Evolutionary conservation across 37 sponge, comb jelly and placozoan species (phyloP).

Genomic region (Crambe crambe): DNA sequence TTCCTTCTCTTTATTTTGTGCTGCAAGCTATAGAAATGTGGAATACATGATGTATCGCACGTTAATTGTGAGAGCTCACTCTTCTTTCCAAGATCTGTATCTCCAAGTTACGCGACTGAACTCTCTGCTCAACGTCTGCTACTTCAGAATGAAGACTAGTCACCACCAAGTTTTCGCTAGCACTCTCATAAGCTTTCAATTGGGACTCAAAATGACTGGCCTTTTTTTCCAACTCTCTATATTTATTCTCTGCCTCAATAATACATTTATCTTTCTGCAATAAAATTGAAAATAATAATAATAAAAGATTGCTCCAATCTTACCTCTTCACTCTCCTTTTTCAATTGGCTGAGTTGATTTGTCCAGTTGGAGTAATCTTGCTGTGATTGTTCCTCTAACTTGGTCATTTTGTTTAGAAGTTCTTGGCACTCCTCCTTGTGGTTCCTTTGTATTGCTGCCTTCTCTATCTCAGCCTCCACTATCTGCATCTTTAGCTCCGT

Average conservation of each 20-base stretch:
- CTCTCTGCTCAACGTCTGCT: neutral
- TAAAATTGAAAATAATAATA: neutral
- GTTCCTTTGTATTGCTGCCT: neutral
- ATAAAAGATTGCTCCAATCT: neutral
- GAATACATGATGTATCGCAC: neutral
- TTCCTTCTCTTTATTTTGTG: constrained; percentile 1
- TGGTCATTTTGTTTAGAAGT: neutral
- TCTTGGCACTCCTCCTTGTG: neutral
- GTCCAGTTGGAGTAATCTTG: neutral
- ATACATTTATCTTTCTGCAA: constrained; percentile 2
- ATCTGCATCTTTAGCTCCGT: constrained; percentile 40
- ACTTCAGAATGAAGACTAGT: neutral
- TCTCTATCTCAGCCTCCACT: constrained; percentile 48
- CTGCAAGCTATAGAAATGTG: neutral
- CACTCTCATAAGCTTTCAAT: neutral
- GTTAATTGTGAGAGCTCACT: neutral
- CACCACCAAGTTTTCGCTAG: neutral
- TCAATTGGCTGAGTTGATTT: neutral
- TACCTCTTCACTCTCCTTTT: neutral
- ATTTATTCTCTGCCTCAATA: constrained; percentile 7
- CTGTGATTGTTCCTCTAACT: neutral
- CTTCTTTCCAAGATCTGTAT: constrained; percentile 9
- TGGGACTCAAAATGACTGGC: constrained; percentile 2
- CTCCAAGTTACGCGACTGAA: neutral
- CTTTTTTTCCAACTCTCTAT: neutral